Evolutionary conservation across 2,888 invertebrate species (phyloP).

Genomic region (Tiphia femorata): DNA sequence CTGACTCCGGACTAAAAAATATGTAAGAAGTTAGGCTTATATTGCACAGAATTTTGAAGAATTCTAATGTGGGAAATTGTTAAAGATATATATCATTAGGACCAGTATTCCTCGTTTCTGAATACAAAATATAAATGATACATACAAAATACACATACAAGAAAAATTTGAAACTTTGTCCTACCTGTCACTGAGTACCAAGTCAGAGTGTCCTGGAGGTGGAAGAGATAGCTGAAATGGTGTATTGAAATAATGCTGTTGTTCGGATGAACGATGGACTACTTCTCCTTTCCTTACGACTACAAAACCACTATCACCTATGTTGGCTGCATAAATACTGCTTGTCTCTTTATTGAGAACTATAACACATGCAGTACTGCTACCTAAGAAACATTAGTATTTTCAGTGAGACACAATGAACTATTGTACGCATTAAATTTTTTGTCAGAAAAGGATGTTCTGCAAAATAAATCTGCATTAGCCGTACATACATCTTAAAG

Average conservation of each 20-base stretch:
- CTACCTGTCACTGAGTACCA: constrained; percentile 90
- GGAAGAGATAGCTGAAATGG: constrained; percentile 97
- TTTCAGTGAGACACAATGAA: not conserved
- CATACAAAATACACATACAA: not conserved
- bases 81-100: too few relatives aligned
- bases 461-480: not conserved
- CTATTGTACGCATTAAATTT: not conserved
- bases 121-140: too few relatives aligned
- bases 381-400: constrained; percentile 74
- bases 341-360: constrained; percentile 91
- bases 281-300: constrained; percentile 89
- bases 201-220: constrained; percentile 88
- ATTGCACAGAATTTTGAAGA: too few relatives aligned
- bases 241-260: constrained; percentile 99
- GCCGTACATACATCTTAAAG: too few relatives aligned
- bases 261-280: constrained; percentile 94
- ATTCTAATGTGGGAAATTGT: too few relatives aligned
- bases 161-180: not conserved
- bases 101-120: too few relatives aligned
- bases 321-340: constrained; percentile 94
- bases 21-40: constrained; percentile 6
- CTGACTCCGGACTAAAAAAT: constrained; percentile 88
- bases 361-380: constrained; percentile 98
- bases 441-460: not conserved
- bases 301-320: constrained; percentile 99